Evolutionary conservation across 2,888 invertebrate species (phyloP).

Genomic region (Galeopsomyia nigrocyanea): DNA sequence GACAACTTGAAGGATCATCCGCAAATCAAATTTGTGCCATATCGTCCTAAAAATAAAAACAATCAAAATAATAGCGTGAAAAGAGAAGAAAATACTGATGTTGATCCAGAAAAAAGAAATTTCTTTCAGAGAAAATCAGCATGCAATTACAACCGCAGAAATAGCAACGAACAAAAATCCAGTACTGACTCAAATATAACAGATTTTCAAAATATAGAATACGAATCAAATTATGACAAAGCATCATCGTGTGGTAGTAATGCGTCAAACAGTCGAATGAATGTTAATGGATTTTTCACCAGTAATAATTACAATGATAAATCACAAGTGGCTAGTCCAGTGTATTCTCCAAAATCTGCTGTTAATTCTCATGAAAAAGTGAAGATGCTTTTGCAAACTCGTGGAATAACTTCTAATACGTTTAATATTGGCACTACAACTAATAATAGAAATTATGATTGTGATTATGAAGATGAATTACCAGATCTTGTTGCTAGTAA

Average conservation of each 20-base stretch:
- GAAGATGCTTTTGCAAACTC: conserved; percentile 1
- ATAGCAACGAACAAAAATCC: neutral
- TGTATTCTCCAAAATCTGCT: too few species aligned
- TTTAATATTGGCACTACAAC: neutral
- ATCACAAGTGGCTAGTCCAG: too few species aligned
- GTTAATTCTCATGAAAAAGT: neutral
- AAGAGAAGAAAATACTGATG: conserved; percentile 1
- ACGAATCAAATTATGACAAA: conserved; percentile 6
- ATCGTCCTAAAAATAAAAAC: conserved; percentile 31
- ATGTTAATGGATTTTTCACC: too few species aligned
- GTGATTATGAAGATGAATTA: conserved; percentile 15
- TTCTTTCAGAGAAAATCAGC: conserved; percentile 27
- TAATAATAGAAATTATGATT: neutral
- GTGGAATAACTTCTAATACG: neutral
- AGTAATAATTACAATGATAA: neutral
- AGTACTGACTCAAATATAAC: neutral
- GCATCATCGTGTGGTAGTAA: conserved; percentile 6
- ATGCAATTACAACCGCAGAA: neutral
- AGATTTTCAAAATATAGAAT: neutral
- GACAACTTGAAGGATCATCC: conserved; percentile 33
- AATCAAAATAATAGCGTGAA: conserved; percentile 5
- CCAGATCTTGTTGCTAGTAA: conserved; percentile 26
- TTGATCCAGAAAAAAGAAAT: neutral
- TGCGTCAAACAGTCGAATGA: neutral
- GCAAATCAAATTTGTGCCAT: conserved; percentile 25